Percentiles rank a stretch among this genome's conserved stretches.
Evolutionary conservation across 1,140 invertebrate genomes (phyloP).

Genomic region (Sipha flava): DNA sequence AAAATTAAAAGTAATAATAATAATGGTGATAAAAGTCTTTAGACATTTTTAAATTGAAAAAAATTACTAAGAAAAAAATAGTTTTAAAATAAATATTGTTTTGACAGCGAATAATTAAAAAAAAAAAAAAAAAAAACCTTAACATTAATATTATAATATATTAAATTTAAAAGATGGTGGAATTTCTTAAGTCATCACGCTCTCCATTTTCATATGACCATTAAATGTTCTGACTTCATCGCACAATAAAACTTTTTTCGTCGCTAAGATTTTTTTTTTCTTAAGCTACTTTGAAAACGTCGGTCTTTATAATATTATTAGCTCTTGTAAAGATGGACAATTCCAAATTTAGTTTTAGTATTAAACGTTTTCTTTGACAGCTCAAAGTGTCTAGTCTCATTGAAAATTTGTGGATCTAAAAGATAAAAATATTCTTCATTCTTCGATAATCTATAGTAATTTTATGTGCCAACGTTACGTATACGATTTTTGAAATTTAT

Average conservation of each 20-base stretch:
- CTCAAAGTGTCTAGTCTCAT: no score
- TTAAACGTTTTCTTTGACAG: no score
- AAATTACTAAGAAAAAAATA: background rate
- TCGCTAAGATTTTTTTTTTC: no score
- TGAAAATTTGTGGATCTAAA: no score
- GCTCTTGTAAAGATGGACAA: no score
- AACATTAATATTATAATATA: background rate
- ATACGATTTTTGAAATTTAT: no score
- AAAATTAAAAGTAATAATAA: background rate
- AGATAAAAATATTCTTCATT: no score
- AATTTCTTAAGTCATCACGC: background rate
- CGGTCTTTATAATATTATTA: no score
- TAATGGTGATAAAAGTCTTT: background rate
- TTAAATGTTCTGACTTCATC: background rate
- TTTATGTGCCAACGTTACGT: no score
- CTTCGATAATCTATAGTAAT: no score
- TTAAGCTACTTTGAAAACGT: no score
- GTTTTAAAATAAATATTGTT: constrained; percentile 11
- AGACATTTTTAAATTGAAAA: background rate
- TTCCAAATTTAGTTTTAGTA: no score
- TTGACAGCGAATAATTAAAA: constrained; percentile 3
- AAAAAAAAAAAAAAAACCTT: background rate
- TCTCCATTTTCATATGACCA: background rate
- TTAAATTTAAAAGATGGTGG: background rate
- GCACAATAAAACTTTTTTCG: background rate